phyloP scores from a whole-genome alignment of 2,797 vertebrate genomes.

The Lagodon rhomboides region DNA sequence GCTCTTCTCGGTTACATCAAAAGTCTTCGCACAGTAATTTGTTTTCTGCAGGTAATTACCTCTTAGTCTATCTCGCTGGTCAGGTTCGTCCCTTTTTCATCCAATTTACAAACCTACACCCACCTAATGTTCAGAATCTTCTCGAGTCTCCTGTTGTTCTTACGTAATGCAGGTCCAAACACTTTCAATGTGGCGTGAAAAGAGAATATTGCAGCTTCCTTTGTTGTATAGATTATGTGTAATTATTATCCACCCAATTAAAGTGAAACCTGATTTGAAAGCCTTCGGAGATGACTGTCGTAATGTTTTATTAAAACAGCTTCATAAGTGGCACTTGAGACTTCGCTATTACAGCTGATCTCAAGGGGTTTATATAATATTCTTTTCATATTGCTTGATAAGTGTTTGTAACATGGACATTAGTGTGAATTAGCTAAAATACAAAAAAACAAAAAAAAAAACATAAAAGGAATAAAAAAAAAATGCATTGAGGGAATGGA shows the following conservation, averaged over 20 bases:
- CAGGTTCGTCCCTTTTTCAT: conserved; percentile 7
- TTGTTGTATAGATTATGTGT: conserved; percentile 26
- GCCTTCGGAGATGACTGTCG: conserved; percentile 20
- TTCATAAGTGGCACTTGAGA: conserved; percentile 43
- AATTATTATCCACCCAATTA: conserved; percentile 42
- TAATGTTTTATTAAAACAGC: conserved; percentile 33
- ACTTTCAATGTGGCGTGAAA: conserved; percentile 1
- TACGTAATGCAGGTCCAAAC: neutral
- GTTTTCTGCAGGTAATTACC: neutral
- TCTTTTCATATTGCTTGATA: neutral
- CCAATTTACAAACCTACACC: conserved; percentile 1
- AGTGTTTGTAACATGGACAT: conserved; percentile 5
- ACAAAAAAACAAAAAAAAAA: neutral
- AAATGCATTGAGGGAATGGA: conserved; percentile 16
- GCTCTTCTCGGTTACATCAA: neutral
- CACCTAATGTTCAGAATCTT: neutral
- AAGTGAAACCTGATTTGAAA: conserved; percentile 37
- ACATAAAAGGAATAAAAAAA: conserved; percentile 20
- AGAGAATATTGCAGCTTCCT: neutral
- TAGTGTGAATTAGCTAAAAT: conserved; percentile 12
- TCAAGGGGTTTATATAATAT: conserved; percentile 34
- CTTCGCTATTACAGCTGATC: conserved; percentile 33
- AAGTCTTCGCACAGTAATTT: too few relatives aligned
- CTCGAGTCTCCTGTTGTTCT: neutral
- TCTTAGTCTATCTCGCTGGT: neutral